Evolutionary conservation across 2,113 vertebrate genomes (phyloP).

Genomic region (Eptatretus burgeri): DNA sequence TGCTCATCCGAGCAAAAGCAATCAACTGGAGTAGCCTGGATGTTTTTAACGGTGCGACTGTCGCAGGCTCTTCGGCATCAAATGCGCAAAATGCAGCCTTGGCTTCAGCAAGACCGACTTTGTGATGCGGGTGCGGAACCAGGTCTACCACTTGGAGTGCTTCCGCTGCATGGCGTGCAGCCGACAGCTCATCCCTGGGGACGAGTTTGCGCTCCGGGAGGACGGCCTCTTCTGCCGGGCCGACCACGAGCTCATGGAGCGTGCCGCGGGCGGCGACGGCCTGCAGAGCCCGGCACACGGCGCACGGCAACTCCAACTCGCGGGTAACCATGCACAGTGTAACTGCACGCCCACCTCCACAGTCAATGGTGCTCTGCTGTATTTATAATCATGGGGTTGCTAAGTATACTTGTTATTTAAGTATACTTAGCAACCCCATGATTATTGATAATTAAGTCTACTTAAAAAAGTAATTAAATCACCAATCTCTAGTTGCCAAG

Average conservation of each 20-base stretch:
- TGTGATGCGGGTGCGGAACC: conserved; percentile 69
- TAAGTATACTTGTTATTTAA: too few species aligned
- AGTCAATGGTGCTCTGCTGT: too few species aligned
- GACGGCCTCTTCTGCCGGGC: conserved; percentile 62
- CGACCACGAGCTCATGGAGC: conserved; percentile 41
- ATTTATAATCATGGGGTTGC: too few species aligned
- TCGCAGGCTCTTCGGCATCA: conserved; percentile 65
- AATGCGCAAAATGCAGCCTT: conserved; percentile 62
- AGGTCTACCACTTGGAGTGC: conserved; percentile 79
- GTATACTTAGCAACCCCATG: background rate
- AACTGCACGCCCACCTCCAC: background rate
- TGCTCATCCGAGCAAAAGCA: too few species aligned
- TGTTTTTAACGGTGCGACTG: too few species aligned
- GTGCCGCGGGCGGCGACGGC: conserved; percentile 22
- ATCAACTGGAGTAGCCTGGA: too few species aligned
- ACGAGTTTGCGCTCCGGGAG: conserved; percentile 70
- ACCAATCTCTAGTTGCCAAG: too few species aligned
- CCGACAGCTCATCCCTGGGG: conserved; percentile 63
- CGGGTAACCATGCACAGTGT: conserved; percentile 21
- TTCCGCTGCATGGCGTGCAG: conserved; percentile 78
- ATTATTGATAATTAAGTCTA: background rate
- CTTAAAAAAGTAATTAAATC: background rate
- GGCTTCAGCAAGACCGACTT: conserved; percentile 73
- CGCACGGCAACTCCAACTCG: conserved; percentile 27
- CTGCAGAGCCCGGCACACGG: conserved; percentile 30